Evolutionary conservation across 1,140 invertebrate species (phyloP).

Genomic region (Brachystomella parvula): DNA sequence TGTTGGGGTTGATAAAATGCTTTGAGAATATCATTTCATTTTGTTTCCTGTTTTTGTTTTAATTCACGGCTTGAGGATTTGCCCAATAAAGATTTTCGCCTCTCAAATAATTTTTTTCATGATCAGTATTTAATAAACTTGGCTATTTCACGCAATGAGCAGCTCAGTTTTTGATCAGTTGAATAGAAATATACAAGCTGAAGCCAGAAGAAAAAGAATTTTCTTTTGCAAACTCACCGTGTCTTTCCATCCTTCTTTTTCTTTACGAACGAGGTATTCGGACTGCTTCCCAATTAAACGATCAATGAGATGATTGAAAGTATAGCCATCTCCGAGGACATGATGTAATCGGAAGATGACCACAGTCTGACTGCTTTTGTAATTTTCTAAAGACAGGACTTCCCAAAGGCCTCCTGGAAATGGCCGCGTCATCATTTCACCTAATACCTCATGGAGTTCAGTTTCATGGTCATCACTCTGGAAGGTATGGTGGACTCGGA

Average conservation of each 20-base stretch:
- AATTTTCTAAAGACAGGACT: constrained; percentile 20
- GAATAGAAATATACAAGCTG: background rate
- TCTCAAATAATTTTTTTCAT: no score
- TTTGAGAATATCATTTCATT: no score
- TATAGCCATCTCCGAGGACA: constrained; percentile 35
- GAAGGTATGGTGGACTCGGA: constrained; percentile 23
- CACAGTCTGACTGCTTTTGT: constrained; percentile 20
- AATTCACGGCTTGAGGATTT: background rate
- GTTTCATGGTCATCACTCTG: constrained; percentile 20
- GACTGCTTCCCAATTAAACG: constrained; percentile 23
- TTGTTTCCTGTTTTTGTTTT: background rate
- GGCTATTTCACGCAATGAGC: no score
- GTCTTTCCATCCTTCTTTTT: background rate
- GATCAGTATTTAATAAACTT: no score
- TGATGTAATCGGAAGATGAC: constrained; percentile 37
- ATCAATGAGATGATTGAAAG: constrained; percentile 35
- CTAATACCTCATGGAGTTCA: constrained; percentile 22
- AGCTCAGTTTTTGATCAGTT: no score
- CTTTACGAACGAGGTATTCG: constrained; percentile 26
- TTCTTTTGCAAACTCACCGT: constrained; percentile 14
- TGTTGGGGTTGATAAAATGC: no score
- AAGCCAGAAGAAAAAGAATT: background rate
- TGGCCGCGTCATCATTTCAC: constrained; percentile 21
- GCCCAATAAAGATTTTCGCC: no score
- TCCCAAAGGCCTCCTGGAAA: constrained; percentile 29